Conservation (phyloP, 1,140 invertebrate species). For the Protaetia brevitarsis region DNA sequence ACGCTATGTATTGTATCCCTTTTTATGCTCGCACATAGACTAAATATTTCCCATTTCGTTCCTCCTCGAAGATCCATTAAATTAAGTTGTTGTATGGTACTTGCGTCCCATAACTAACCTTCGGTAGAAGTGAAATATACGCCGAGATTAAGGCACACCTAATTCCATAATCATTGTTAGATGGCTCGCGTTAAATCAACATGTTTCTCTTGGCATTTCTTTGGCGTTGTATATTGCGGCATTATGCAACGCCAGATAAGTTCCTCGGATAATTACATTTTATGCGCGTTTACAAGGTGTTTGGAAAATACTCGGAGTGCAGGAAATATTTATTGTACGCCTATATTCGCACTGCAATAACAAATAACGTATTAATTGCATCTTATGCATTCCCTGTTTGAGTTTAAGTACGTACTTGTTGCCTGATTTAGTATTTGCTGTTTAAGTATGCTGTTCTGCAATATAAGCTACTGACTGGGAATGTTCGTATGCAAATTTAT, state of each 20-base stretch:
- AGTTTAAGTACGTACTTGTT: neutral
- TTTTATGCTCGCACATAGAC: neutral
- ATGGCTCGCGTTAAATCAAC: conserved; percentile 8
- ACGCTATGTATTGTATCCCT: neutral
- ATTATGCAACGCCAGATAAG: conserved; percentile 10
- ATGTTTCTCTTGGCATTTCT: conserved; percentile 5
- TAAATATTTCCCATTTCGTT: conserved; percentile 1
- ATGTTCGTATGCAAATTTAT: too few species aligned
- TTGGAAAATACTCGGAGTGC: neutral
- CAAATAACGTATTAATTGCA: neutral
- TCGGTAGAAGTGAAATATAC: conserved; percentile 9
- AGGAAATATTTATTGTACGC: neutral
- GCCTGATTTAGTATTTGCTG: too few species aligned
- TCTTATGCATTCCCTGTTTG: neutral
- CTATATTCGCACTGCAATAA: neutral
- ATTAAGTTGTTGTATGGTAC: conserved; percentile 16
- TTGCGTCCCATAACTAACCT: conserved; percentile 6
- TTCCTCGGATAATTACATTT: conserved; percentile 2
- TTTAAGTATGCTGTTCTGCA: too few species aligned
- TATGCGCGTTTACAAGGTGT: conserved; percentile 14
- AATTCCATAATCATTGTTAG: conserved; percentile 15
- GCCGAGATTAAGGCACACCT: conserved; percentile 3
- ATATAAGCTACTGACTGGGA: too few species aligned
- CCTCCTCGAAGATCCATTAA: neutral
- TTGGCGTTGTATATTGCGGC: conserved; percentile 3